phyloP scores from a whole-genome alignment of 37 sponge, comb jelly and placozoan genomes.

The Aplysina aerophoba region DNA sequence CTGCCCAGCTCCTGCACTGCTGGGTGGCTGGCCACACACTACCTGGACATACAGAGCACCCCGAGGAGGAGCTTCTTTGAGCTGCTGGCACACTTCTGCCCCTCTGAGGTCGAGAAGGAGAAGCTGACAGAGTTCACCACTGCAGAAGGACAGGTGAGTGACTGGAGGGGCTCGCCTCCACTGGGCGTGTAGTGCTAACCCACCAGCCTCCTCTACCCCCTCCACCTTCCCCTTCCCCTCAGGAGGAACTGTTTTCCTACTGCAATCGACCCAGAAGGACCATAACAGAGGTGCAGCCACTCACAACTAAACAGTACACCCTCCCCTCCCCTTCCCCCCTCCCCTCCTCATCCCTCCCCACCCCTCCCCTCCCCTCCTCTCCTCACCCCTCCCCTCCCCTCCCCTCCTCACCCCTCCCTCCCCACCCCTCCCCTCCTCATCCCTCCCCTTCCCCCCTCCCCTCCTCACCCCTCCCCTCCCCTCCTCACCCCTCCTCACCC shows the following conservation, averaged over 20 bases:
- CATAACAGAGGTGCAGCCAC: conserved; percentile 74
- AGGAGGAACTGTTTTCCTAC: conserved; percentile 95
- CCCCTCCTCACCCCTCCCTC: too few relatives aligned
- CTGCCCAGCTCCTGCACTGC: conserved; percentile 71
- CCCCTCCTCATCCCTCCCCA: too few relatives aligned
- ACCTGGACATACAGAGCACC: conserved; percentile 84
- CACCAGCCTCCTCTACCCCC: too few relatives aligned
- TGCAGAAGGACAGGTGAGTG: conserved; percentile 79
- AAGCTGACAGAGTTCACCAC: conserved; percentile 86
- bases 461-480: not conserved
- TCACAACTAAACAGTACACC: not conserved
- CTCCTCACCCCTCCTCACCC: not conserved
- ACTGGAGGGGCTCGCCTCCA: too few relatives aligned
- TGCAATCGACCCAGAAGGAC: conserved; percentile 88
- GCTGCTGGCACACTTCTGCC: conserved; percentile 78
- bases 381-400: too few relatives aligned
- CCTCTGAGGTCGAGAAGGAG: conserved; percentile 88
- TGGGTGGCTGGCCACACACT: conserved; percentile 49
- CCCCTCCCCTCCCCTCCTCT: too few relatives aligned
- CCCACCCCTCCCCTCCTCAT: too few relatives aligned
- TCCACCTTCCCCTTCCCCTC: not conserved
- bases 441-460: too few relatives aligned
- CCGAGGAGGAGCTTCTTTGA: conserved; percentile 92
- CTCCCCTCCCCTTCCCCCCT: too few relatives aligned
- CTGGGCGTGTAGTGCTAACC: too few relatives aligned